These are phyloP conservation scores for Apodemia zela DNA, from an alignment of 2,888 invertebrate genomes.

Conservation along the genomic window DNA sequence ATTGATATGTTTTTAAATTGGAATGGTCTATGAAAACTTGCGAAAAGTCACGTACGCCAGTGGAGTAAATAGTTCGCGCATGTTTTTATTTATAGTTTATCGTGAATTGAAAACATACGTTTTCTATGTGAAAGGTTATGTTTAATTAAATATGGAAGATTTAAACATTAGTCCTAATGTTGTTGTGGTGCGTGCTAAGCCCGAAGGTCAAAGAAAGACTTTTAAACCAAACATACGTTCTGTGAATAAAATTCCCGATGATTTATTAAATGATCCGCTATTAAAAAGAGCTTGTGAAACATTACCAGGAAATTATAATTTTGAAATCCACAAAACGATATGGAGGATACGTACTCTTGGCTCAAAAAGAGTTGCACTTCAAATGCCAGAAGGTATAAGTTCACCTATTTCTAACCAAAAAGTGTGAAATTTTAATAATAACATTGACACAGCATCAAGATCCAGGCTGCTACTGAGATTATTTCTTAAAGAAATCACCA, in stretches of 20 bases:
- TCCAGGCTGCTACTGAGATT: too few relatives aligned
- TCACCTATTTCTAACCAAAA: background rate
- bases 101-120: conserved; percentile 21
- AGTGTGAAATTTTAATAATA: too few relatives aligned
- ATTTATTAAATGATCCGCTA: conserved; percentile 86
- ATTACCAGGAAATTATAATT: conserved; percentile 97
- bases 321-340: conserved; percentile 98
- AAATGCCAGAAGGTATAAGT: conserved; percentile 93
- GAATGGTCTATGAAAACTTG: conserved; percentile 24
- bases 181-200: conserved; percentile 88
- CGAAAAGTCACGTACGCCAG: conserved; percentile 75
- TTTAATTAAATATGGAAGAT: conserved; percentile 52
- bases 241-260: conserved; percentile 90
- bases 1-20: background rate
- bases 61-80: conserved; percentile 41
- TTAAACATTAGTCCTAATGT: conserved; percentile 58
- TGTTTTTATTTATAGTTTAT: conserved; percentile 50
- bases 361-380: conserved; percentile 94
- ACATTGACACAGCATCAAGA: too few relatives aligned
- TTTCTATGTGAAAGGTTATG: conserved; percentile 19
- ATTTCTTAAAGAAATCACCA: too few relatives aligned
- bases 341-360: conserved; percentile 94
- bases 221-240: conserved; percentile 86
- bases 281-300: conserved; percentile 86
- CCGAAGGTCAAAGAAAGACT: conserved; percentile 85